Evolutionary conservation across 2,797 vertebrate genomes (phyloP).

Genomic region (Dermochelys coriacea): DNA sequence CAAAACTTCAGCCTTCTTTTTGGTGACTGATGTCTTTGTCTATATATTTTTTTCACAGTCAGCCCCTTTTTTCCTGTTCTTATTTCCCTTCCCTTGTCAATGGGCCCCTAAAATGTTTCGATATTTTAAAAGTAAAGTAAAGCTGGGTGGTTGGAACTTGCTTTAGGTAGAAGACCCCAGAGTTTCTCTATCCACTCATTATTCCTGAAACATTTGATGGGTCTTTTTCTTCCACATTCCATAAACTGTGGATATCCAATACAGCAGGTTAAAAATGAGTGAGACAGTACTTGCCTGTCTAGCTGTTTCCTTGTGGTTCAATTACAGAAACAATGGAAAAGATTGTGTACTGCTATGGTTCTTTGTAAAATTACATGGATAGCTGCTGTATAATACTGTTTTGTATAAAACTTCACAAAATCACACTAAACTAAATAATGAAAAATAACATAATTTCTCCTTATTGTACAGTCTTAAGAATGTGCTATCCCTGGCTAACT

Average conservation of each 20-base stretch:
- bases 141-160: background rate
- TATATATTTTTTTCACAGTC: background rate
- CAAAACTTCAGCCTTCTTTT: background rate
- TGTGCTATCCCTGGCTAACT: background rate
- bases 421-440: background rate
- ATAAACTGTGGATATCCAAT: background rate
- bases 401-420: background rate
- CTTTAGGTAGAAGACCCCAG: background rate
- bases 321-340: slow-evolving; percentile 39
- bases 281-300: background rate
- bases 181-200: background rate
- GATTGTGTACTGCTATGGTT: slow-evolving; percentile 12
- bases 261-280: background rate
- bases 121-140: background rate
- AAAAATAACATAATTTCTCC: background rate
- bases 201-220: background rate
- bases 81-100: background rate
- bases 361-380: slow-evolving; percentile 10
- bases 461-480: background rate
- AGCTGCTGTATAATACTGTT: background rate
- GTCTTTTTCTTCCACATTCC: background rate
- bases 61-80: accelerated
- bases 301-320: background rate
- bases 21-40: background rate
- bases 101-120: background rate